phyloP scores from a whole-genome alignment of 2,797 vertebrate genomes.

The Oryzias dopingdopingensis region DNA sequence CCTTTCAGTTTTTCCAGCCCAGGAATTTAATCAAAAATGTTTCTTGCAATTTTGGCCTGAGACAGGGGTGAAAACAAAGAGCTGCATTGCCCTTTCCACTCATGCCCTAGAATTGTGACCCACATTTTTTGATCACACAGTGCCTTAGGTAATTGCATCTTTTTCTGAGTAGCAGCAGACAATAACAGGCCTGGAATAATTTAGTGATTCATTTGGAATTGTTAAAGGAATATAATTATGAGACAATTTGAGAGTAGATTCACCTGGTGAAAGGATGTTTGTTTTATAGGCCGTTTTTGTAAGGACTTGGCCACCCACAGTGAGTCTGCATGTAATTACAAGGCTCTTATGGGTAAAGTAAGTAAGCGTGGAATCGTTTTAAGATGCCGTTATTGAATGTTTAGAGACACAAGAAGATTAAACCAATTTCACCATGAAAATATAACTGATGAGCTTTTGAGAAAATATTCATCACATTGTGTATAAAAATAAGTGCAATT shows the following conservation, averaged over 20 bases:
- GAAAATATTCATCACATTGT: neutral
- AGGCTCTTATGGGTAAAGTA: conserved; percentile 28
- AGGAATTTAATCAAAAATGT: conserved; percentile 44
- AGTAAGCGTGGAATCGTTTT: conserved; percentile 15
- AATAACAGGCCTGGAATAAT: conserved; percentile 60
- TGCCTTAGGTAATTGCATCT: conserved; percentile 65
- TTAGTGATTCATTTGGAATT: conserved; percentile 55
- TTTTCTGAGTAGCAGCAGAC: conserved; percentile 49
- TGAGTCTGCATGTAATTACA: conserved; percentile 53
- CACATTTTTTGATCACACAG: conserved; percentile 69
- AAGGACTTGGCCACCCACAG: conserved; percentile 47
- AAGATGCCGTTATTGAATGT: conserved; percentile 5
- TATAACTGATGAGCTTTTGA: conserved; percentile 3
- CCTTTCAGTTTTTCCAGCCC: conserved; percentile 6
- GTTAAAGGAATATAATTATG: conserved; percentile 58
- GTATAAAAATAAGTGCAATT: neutral
- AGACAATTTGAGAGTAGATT: conserved; percentile 48
- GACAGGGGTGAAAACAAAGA: conserved; percentile 45
- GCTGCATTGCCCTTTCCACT: conserved; percentile 63
- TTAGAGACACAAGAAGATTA: neutral
- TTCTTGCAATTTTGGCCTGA: conserved; percentile 37
- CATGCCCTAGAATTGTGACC: conserved; percentile 73
- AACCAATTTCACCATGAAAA: neutral
- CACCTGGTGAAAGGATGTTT: conserved; percentile 58
- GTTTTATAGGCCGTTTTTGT: conserved; percentile 39